Percentiles rank a stretch among this genome's conserved stretches.
phyloP scores from a whole-genome alignment of 2,113 vertebrate genomes.

The Colistium nudipinnis region DNA sequence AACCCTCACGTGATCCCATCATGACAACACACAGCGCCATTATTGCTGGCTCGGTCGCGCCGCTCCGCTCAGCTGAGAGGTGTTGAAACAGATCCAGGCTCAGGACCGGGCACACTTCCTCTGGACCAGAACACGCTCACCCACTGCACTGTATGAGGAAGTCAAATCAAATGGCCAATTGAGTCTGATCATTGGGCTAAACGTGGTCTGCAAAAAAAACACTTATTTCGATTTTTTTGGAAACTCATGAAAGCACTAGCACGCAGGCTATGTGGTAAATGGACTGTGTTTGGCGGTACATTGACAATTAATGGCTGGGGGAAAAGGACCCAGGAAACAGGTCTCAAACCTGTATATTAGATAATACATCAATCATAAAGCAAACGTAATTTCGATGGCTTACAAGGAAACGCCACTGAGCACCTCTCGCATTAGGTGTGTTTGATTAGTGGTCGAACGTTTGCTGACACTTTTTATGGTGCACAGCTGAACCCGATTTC shows the following conservation, averaged over 20 bases:
- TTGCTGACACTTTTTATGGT: neutral
- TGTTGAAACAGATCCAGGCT: slow-evolving; percentile 48
- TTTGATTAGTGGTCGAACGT: neutral
- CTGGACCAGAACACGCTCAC: slow-evolving; percentile 44
- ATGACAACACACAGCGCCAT: neutral
- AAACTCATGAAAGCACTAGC: too few relatives aligned
- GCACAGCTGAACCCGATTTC: too few relatives aligned
- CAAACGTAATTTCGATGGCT: too few relatives aligned
- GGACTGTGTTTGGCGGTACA: neutral
- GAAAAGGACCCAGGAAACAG: neutral
- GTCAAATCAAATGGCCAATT: slow-evolving; percentile 12
- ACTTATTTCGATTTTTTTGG: too few relatives aligned
- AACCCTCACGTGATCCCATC: slow-evolving; percentile 13
- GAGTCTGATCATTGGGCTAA: neutral
- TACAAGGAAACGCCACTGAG: too few relatives aligned
- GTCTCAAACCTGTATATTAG: neutral
- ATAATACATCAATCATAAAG: too few relatives aligned
- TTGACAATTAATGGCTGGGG: neutral
- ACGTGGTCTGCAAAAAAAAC: neutral
- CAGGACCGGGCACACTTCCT: slow-evolving; percentile 18
- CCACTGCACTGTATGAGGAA: slow-evolving; percentile 33
- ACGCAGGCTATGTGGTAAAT: neutral
- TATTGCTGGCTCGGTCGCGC: slow-evolving; percentile 16
- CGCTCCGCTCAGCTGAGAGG: slow-evolving; percentile 19
- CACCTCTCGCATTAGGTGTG: neutral